A percentile compares a stretch with the other conserved stretches of the same genome.
phyloP scores from a whole-genome alignment of 2,113 vertebrate genomes.

The Myrmecophaga tridactyla region DNA sequence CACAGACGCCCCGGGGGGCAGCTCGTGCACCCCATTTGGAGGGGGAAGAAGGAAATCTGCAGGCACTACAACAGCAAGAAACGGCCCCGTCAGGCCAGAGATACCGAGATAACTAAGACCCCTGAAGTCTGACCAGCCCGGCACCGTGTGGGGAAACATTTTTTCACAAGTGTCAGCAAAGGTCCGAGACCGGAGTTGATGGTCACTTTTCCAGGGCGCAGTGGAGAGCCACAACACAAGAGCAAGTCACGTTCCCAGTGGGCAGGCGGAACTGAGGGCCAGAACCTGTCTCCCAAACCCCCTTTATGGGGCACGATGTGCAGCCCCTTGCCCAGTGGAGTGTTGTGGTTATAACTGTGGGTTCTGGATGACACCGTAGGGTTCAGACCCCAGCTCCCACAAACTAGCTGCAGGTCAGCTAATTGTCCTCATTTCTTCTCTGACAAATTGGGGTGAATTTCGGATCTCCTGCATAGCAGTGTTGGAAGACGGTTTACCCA shows the following conservation, averaged over 20 bases:
- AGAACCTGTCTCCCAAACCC: neutral
- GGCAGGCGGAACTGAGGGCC: neutral
- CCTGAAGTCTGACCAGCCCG: too few species aligned
- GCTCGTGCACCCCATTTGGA: neutral
- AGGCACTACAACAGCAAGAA: neutral
- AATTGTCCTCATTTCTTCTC: neutral
- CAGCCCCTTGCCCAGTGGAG: fast-evolving
- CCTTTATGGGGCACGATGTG: neutral
- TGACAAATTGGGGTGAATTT: neutral
- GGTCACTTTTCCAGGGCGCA: neutral
- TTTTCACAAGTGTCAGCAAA: neutral
- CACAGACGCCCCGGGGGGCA: neutral
- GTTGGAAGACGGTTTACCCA: fast-evolving
- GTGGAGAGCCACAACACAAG: fast-evolving
- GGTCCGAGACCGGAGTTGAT: too few species aligned
- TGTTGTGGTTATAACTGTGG: neutral
- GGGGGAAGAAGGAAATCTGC: neutral
- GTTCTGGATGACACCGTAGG: fast-evolving
- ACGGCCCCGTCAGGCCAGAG: neutral
- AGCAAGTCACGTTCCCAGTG: fast-evolving
- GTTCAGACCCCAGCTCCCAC: neutral
- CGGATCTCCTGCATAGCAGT: neutral
- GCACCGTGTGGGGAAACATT: neutral
- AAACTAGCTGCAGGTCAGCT: neutral
- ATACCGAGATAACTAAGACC: fast-evolving